Percentiles rank a stretch among this genome's conserved stretches.
phyloP scores from a whole-genome alignment of 2,888 invertebrate genomes.

The Epirrita christyi region DNA sequence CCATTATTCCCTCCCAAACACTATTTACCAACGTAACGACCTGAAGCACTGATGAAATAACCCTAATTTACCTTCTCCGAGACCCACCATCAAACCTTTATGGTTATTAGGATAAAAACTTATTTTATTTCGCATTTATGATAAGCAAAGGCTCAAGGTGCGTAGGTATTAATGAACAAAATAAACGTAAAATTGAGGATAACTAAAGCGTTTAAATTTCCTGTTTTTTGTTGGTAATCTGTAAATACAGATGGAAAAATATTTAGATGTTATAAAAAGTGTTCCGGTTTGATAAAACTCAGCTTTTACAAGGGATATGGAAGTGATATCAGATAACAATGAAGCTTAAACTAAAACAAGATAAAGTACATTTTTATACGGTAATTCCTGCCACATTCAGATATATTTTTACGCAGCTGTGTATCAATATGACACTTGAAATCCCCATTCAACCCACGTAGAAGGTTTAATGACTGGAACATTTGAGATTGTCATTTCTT shows the following conservation, averaged over 20 bases:
- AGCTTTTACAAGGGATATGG: constrained; percentile 12
- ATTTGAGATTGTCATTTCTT: constrained; percentile 41
- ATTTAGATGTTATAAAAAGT: constrained; percentile 11
- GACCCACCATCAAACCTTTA: constrained; percentile 5
- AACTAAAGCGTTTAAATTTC: constrained; percentile 23
- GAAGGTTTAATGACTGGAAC: constrained; percentile 38
- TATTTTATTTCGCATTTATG: constrained; percentile 12
- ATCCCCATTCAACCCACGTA: constrained; percentile 38
- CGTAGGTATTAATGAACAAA: constrained; percentile 20
- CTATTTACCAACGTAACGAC: constrained; percentile 18
- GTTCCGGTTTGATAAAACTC: constrained; percentile 24
- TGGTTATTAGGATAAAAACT: constrained; percentile 1
- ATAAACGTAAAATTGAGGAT: constrained; percentile 28
- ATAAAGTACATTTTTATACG: background rate
- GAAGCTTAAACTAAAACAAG: constrained; percentile 1
- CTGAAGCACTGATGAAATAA: constrained; percentile 4
- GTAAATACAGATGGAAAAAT: constrained; percentile 14
- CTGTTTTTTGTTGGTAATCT: constrained; percentile 18
- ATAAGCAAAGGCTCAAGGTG: constrained; percentile 1
- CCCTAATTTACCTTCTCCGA: constrained; percentile 5
- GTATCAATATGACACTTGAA: constrained; percentile 36
- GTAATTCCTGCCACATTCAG: constrained; percentile 7
- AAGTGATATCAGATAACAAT: no score
- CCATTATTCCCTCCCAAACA: constrained; percentile 56
- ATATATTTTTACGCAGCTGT: constrained; percentile 18